Evolutionary conservation across 2,888 invertebrate genomes (phyloP).

Genomic region (Amphipoea lucens): DNA sequence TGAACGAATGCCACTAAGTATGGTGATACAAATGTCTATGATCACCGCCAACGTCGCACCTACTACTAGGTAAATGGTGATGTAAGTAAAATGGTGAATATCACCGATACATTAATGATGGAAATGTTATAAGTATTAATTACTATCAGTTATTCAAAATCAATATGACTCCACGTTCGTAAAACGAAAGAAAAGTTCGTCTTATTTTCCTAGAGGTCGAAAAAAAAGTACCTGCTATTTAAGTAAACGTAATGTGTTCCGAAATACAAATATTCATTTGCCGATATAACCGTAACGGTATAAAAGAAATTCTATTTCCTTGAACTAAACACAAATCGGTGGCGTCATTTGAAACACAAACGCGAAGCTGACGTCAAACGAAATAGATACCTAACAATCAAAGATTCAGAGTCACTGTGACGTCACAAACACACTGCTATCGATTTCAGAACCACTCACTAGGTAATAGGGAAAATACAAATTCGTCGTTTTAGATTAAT

Average conservation of each 20-base stretch:
- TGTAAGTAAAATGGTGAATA: background rate
- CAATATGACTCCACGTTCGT: background rate
- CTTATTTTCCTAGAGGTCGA: constrained; percentile 2
- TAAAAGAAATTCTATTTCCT: background rate
- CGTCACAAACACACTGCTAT: constrained; percentile 13
- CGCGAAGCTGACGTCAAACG: constrained; percentile 28
- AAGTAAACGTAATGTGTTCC: background rate
- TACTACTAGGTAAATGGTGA: background rate
- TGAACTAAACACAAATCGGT: constrained; percentile 15
- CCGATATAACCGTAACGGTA: background rate
- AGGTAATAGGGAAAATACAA: background rate
- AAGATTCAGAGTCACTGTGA: constrained; percentile 5
- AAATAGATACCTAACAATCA: background rate
- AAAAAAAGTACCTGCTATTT: background rate
- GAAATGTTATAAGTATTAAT: background rate
- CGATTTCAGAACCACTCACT: constrained; percentile 10
- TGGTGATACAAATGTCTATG: too few relatives aligned
- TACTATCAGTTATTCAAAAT: background rate
- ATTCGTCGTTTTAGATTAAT: background rate
- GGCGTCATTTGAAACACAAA: constrained; percentile 2
- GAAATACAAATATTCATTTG: constrained; percentile 1
- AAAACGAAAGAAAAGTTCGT: background rate
- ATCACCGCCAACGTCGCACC: too few relatives aligned
- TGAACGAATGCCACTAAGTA: too few relatives aligned
- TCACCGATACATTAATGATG: background rate